Conservation (phyloP, 2,113 vertebrate species). For the Bos taurus region DNA sequence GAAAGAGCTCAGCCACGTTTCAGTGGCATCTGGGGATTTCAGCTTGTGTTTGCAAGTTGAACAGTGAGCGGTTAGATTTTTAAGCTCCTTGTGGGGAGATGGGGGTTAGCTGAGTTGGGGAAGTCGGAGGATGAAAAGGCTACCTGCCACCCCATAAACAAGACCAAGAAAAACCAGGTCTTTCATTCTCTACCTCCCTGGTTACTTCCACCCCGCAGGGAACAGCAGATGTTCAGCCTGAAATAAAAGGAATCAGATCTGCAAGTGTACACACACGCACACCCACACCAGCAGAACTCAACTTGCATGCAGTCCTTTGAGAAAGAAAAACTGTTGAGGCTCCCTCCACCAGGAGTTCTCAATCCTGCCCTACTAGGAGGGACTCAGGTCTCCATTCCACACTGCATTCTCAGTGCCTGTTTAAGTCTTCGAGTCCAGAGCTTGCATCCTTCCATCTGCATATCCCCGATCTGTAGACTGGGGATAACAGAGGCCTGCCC, state of each 20-base stretch:
- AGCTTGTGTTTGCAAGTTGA: neutral
- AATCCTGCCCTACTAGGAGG: neutral
- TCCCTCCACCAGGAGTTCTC: neutral
- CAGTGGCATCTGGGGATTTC: neutral
- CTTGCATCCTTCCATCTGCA: neutral
- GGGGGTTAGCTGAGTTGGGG: neutral
- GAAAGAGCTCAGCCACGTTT: neutral
- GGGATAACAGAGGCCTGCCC: neutral
- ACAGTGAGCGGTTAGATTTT: neutral
- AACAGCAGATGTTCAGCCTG: conserved; percentile 38
- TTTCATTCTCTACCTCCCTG: neutral
- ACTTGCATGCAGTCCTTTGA: neutral
- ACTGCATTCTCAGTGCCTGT: neutral
- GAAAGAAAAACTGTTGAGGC: neutral
- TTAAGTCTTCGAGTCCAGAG: neutral
- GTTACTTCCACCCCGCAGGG: neutral
- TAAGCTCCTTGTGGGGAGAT: neutral
- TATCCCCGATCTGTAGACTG: neutral
- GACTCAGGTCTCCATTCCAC: neutral
- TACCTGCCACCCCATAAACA: conserved; percentile 18
- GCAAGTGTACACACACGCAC: neutral
- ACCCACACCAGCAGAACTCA: neutral
- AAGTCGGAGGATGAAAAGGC: conserved; percentile 6
- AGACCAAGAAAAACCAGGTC: neutral
- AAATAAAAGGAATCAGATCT: conserved; percentile 28